phyloP scores from a whole-genome alignment of 1,140 invertebrate species.

The Zaprionus ghesquierei region DNA sequence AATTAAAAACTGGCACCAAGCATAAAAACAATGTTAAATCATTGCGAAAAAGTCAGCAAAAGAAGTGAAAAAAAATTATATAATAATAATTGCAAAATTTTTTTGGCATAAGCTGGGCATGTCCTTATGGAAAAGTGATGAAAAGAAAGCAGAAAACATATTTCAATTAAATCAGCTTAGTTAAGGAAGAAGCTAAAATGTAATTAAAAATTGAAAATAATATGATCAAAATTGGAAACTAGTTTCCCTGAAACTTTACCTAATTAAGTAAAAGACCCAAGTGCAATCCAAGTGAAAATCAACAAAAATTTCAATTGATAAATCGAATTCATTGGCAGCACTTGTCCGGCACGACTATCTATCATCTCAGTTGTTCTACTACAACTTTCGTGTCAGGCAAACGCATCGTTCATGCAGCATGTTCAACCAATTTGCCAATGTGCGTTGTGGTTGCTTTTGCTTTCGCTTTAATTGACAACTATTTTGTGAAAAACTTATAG shows the following conservation, averaged over 20 bases:
- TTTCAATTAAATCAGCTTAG: background rate
- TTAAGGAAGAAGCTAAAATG: too few relatives aligned
- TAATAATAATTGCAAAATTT: background rate
- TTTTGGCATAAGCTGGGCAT: background rate
- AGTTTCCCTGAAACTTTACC: background rate
- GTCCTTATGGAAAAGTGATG: background rate
- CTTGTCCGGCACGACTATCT: background rate
- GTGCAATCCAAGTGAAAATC: background rate
- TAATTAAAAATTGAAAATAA: background rate
- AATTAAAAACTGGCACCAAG: background rate
- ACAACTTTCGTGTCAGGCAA: slow-evolving; percentile 8
- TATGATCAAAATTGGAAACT: too few relatives aligned
- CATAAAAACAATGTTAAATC: background rate
- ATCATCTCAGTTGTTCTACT: background rate
- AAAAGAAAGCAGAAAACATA: background rate
- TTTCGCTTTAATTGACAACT: slow-evolving; percentile 55
- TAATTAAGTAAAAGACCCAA: background rate
- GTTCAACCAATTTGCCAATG: background rate
- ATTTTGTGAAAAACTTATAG: slow-evolving; percentile 36
- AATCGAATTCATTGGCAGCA: background rate
- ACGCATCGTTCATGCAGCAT: slow-evolving; percentile 8
- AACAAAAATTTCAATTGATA: background rate
- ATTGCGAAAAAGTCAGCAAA: background rate
- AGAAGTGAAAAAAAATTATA: background rate
- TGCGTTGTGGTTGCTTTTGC: slow-evolving; percentile 1